phyloP scores from a whole-genome alignment of 2,113 vertebrate species.

The Pseudonaja textilis region DNA sequence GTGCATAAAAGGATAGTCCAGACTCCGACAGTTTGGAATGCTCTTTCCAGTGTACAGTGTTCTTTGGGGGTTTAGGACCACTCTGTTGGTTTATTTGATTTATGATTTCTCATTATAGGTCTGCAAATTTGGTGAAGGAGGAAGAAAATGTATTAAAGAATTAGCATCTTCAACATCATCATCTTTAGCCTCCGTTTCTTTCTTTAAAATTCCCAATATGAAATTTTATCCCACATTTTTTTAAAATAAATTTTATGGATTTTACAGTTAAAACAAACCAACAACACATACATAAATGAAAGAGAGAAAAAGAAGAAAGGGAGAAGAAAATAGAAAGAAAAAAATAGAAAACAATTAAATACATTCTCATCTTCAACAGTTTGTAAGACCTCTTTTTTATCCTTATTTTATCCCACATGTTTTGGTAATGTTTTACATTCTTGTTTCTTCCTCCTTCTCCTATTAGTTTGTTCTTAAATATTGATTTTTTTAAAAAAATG shows the following conservation, averaged over 20 bases:
- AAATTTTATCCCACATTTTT: constrained; percentile 29
- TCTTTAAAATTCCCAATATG: constrained; percentile 32
- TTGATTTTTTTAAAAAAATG: constrained; percentile 50
- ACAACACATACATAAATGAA: no score
- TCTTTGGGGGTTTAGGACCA: not conserved
- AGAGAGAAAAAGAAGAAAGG: no score
- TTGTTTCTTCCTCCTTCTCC: not conserved
- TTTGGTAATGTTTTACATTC: constrained; percentile 37
- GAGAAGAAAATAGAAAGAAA: no score
- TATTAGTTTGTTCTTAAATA: constrained; percentile 55
- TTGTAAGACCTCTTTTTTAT: no score
- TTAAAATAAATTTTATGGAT: no score
- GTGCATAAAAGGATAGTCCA: not conserved
- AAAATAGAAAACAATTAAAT: no score
- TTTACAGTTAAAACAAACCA: no score
- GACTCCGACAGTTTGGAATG: not conserved
- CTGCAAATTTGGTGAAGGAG: not conserved
- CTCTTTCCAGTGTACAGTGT: not conserved
- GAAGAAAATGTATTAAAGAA: not conserved
- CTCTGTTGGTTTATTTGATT: not conserved
- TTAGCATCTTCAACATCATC: not conserved
- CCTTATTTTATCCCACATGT: constrained; percentile 12
- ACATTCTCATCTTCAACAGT: no score
- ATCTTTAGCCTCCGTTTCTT: not conserved
- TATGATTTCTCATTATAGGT: not conserved